These are phyloP conservation scores for Lasioglossum zephyrum DNA, from an alignment of 2,888 invertebrate genomes.

Conservation along the genomic window DNA sequence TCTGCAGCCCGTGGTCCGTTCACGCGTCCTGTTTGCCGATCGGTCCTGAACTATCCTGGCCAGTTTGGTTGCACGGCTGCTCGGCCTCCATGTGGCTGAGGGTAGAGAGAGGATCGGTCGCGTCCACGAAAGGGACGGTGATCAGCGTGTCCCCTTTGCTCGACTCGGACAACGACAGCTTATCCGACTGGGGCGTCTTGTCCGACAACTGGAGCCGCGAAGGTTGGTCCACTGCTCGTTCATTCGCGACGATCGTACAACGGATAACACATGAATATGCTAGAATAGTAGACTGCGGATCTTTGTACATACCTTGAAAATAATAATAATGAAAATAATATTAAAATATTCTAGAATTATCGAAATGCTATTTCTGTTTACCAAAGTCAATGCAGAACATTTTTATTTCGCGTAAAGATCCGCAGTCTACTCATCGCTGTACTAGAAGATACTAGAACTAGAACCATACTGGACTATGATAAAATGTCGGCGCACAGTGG, in stretches of 20 bases:
- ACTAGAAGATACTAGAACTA: too few species aligned
- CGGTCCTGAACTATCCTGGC: slow-evolving; percentile 85
- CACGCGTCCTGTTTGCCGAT: slow-evolving; percentile 81
- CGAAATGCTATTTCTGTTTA: too few species aligned
- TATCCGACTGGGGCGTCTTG: slow-evolving; percentile 82
- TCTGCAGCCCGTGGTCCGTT: slow-evolving; percentile 83
- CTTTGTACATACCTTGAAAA: too few species aligned
- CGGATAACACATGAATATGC: too few species aligned
- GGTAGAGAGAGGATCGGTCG: slow-evolving; percentile 81
- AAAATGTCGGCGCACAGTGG: neutral
- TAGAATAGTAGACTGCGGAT: too few species aligned
- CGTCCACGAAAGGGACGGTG: slow-evolving; percentile 66
- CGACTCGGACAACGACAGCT: slow-evolving; percentile 80
- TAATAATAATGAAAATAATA: too few species aligned
- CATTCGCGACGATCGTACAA: neutral
- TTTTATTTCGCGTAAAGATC: too few species aligned
- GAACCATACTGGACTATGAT: neutral
- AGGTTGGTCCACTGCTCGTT: slow-evolving; percentile 69
- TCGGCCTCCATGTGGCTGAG: slow-evolving; percentile 86
- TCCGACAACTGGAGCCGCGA: slow-evolving; percentile 83
- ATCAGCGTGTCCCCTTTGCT: slow-evolving; percentile 70
- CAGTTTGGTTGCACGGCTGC: slow-evolving; percentile 88
- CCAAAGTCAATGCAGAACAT: too few species aligned
- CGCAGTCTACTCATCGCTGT: too few species aligned
- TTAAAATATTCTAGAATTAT: too few species aligned